phyloP scores from a whole-genome alignment of 2,113 vertebrate genomes.

The Bufo gargarizans region DNA sequence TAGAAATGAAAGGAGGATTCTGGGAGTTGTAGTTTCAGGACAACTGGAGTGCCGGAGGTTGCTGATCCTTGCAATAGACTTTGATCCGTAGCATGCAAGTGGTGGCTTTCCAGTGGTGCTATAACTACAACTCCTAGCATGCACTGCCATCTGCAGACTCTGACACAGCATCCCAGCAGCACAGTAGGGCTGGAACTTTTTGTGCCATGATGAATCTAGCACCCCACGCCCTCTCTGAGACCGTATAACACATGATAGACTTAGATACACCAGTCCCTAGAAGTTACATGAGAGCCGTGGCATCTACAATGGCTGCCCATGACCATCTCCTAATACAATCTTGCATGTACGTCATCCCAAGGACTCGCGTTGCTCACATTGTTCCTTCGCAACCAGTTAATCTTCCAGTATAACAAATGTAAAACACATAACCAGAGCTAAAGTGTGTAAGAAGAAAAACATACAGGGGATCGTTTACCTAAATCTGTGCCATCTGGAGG shows the following conservation, averaged over 20 bases:
- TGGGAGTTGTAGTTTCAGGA: too few species aligned
- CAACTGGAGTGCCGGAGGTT: too few species aligned
- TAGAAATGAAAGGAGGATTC: too few species aligned
- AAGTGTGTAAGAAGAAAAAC: conserved; percentile 31
- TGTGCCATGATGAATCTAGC: background rate
- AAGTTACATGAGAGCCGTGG: background rate
- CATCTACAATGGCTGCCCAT: background rate
- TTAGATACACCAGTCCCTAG: background rate
- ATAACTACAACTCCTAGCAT: too few species aligned
- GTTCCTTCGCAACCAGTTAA: background rate
- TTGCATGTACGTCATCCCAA: background rate
- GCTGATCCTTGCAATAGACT: too few species aligned
- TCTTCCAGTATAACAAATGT: conserved; percentile 30
- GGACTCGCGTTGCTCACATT: background rate
- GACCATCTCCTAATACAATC: background rate
- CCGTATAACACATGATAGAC: background rate
- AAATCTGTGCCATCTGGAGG: conserved; percentile 42
- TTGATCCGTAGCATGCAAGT: too few species aligned
- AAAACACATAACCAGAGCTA: conserved; percentile 6
- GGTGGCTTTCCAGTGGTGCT: too few species aligned
- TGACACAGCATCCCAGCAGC: background rate
- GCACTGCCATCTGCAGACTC: too few species aligned
- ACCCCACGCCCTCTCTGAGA: background rate
- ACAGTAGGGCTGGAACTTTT: background rate
- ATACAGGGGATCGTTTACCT: conserved; percentile 23